Conservation (phyloP, 2,113 vertebrate species). For the Tiliqua scincoides region DNA sequence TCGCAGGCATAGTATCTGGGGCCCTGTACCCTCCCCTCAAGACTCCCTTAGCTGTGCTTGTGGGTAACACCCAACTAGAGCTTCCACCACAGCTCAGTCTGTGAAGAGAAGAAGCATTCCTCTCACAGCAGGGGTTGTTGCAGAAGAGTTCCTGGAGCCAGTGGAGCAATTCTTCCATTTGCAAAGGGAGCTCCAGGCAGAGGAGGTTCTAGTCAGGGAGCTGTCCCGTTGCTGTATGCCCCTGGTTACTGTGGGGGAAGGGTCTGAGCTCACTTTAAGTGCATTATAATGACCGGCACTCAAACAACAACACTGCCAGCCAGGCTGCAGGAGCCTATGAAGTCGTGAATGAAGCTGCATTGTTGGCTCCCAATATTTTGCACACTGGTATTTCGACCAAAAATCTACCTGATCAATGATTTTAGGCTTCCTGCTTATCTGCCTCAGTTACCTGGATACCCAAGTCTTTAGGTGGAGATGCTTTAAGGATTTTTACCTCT, state of each 20-base stretch:
- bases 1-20: no score
- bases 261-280: not conserved
- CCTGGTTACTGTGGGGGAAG: not conserved
- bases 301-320: not conserved
- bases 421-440: not conserved
- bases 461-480: not conserved
- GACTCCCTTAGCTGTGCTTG: no score
- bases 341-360: not conserved
- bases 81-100: no score
- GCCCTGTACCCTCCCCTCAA: no score
- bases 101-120: no score
- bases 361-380: not conserved
- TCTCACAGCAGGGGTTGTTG: no score
- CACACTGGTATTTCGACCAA: no score
- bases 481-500: not conserved
- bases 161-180: no score
- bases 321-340: not conserved
- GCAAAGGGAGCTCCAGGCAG: no score
- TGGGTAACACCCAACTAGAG: no score
- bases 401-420: rapidly evolving
- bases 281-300: not conserved
- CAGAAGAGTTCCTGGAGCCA: no score
- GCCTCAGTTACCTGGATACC: rapidly evolving
- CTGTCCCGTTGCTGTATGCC: not conserved
- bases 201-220: no score